These are phyloP conservation scores for Alsophila aescularia DNA, from an alignment of 2,888 invertebrate species.

Conservation along the genomic window DNA sequence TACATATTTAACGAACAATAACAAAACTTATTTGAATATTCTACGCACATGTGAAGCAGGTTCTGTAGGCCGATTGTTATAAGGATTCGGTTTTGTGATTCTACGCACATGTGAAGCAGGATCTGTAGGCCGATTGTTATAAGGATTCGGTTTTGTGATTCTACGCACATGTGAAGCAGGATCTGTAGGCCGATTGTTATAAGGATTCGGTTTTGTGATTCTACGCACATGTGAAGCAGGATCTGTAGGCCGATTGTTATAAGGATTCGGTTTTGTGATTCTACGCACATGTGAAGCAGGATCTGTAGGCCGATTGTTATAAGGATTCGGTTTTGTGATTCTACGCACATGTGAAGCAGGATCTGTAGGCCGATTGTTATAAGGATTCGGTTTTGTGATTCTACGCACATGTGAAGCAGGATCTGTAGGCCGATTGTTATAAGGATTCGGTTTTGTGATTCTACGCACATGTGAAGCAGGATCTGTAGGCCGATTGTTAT, in stretches of 20 bases:
- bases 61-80: background rate
- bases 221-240: too few relatives aligned
- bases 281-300: background rate
- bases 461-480: background rate
- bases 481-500: background rate
- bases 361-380: too few relatives aligned
- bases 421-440: background rate
- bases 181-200: background rate
- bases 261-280: background rate
- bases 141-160: background rate
- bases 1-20: background rate
- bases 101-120: too few relatives aligned
- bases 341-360: too few relatives aligned
- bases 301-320: background rate
- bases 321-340: too few relatives aligned
- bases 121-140: too few relatives aligned
- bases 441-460: too few relatives aligned
- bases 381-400: background rate
- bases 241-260: too few relatives aligned
- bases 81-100: too few relatives aligned
- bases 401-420: background rate
- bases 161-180: background rate
- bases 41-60: background rate
- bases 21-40: background rate
- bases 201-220: too few relatives aligned